These are phyloP conservation scores for Porites australiensis DNA, from an alignment of 64 coral and sea anemone species.

Conservation along the genomic window DNA sequence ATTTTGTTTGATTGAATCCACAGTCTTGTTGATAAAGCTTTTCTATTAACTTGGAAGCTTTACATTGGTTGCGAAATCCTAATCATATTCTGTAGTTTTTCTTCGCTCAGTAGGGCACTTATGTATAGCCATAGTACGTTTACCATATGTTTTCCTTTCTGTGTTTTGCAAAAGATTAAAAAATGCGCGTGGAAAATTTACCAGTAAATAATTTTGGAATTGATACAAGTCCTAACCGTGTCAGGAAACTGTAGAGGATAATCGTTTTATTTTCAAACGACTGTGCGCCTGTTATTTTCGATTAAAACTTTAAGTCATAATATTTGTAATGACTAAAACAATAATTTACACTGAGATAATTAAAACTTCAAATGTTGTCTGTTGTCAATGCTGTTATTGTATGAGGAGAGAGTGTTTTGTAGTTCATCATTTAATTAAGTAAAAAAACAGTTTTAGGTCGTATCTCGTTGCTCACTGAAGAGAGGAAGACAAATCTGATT, in stretches of 20 bases:
- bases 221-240: not conserved
- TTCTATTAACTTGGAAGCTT: not conserved
- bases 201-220: not conserved
- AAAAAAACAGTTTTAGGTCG: no score
- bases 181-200: not conserved
- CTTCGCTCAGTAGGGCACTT: constrained; percentile 4
- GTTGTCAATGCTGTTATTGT: not conserved
- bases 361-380: not conserved
- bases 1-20: constrained; percentile 30
- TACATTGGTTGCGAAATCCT: not conserved
- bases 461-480: no score
- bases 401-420: not conserved
- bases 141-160: not conserved
- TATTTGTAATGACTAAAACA: not conserved
- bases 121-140: not conserved
- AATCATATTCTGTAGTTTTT: constrained; percentile 23
- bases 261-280: not conserved
- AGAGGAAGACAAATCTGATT: no score
- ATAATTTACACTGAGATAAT: not conserved
- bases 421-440: no score
- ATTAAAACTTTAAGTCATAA: not conserved
- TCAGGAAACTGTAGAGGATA: not conserved
- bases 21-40: constrained; percentile 1
- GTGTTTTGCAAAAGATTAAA: not conserved
- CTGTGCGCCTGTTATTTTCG: not conserved